Conservation (phyloP, 2,888 invertebrate genomes). For the Acronicta alni region DNA sequence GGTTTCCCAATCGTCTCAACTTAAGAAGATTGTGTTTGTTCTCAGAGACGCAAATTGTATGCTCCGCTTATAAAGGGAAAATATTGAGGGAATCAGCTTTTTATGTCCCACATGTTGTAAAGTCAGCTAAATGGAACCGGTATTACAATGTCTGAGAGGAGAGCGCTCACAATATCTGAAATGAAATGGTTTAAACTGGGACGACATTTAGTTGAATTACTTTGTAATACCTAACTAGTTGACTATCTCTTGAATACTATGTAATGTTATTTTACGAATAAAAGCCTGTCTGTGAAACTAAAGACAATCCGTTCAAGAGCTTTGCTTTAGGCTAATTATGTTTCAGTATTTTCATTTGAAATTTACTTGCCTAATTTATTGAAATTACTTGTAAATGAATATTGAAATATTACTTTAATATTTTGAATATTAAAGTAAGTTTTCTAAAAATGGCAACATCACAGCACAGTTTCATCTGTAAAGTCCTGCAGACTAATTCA, state of each 20-base stretch:
- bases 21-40: slow-evolving; percentile 39
- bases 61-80: slow-evolving; percentile 19
- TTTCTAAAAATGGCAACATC: too few relatives aligned
- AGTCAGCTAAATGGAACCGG: slow-evolving; percentile 19
- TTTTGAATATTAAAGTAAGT: too few relatives aligned
- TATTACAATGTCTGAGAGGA: slow-evolving; percentile 28
- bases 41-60: slow-evolving; percentile 21
- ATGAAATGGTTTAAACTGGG: slow-evolving; percentile 30
- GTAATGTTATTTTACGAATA: not conserved
- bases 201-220: slow-evolving; percentile 12
- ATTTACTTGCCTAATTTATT: too few relatives aligned
- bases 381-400: too few relatives aligned
- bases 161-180: slow-evolving; percentile 18
- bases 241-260: slow-evolving; percentile 12
- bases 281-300: not conserved
- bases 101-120: slow-evolving; percentile 9
- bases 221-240: slow-evolving; percentile 17
- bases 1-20: slow-evolving; percentile 17
- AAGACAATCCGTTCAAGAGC: not conserved
- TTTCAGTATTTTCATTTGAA: not conserved
- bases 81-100: slow-evolving; percentile 41
- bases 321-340: not conserved
- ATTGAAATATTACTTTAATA: too few relatives aligned
- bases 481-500: slow-evolving; percentile 13
- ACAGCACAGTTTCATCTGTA: not conserved